A percentile compares a stretch with the other conserved stretches of the same genome.
Conservation (phyloP, 2,113 vertebrate genomes). For the Damaliscus lunatus region DNA sequence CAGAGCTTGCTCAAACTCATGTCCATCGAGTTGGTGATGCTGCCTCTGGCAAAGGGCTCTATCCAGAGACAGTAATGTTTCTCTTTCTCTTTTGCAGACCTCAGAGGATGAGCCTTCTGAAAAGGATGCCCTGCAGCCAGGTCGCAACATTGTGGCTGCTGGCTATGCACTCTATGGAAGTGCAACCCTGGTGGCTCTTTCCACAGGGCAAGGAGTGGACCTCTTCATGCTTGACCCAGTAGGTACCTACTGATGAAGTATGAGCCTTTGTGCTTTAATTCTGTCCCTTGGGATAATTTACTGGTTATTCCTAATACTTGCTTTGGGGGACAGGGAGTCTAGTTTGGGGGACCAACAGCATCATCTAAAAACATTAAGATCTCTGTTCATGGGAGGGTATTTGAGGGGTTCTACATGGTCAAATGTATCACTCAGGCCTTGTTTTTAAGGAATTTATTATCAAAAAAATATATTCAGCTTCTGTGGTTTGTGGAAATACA, state of each 20-base stretch:
- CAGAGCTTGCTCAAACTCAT: neutral
- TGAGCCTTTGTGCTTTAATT: neutral
- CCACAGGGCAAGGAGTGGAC: conserved; percentile 92
- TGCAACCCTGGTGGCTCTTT: conserved; percentile 93
- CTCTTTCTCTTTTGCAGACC: conserved; percentile 72
- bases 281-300: neutral
- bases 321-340: neutral
- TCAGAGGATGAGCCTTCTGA: conserved; percentile 87
- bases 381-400: neutral
- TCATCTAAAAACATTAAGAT: neutral
- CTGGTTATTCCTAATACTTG: neutral
- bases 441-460: neutral
- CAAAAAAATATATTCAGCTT: neutral
- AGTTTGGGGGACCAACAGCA: neutral
- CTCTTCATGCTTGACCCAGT: conserved; percentile 98
- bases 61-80: neutral
- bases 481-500: neutral
- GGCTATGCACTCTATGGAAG: conserved; percentile 97
- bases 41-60: neutral
- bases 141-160: conserved; percentile 91
- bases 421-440: neutral
- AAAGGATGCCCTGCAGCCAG: conserved; percentile 90
- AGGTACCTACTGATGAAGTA: conserved; percentile 37
- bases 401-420: neutral
- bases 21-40: neutral